Percentiles rank a stretch among this genome's conserved stretches.
phyloP scores from a whole-genome alignment of 2,888 invertebrate genomes.

The Gari tellinella region DNA sequence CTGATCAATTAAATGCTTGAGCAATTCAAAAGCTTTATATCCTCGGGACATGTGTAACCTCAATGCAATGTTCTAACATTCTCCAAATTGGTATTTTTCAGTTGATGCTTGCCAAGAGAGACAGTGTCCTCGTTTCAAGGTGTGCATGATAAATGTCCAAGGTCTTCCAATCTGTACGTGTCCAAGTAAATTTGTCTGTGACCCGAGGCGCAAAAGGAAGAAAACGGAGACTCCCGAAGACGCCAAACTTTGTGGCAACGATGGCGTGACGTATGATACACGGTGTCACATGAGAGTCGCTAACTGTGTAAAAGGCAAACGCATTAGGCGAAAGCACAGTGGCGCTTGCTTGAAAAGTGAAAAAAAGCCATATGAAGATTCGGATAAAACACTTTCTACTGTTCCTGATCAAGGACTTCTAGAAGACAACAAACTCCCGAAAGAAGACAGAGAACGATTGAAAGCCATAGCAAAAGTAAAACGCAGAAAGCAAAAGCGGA shows the following conservation, averaged over 20 bases:
- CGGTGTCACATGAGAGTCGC: conserved; percentile 73
- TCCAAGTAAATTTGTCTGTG: conserved; percentile 77
- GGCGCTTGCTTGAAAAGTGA: conserved; percentile 47
- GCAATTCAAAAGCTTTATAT: no score
- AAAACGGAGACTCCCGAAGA: conserved; percentile 24
- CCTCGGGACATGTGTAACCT: no score
- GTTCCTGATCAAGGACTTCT: no score
- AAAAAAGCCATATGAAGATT: conserved; percentile 8
- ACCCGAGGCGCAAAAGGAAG: conserved; percentile 50
- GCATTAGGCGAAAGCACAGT: conserved; percentile 64
- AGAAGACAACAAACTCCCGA: conserved; percentile 13
- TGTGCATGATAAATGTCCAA: conserved; percentile 82
- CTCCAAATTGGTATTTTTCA: conserved; percentile 32
- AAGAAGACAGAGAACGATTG: conserved; percentile 37
- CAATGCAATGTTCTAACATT: background rate
- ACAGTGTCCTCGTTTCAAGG: conserved; percentile 78
- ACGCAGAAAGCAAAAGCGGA: conserved; percentile 44
- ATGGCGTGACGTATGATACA: conserved; percentile 76
- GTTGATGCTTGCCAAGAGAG: conserved; percentile 74
- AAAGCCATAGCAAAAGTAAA: conserved; percentile 33
- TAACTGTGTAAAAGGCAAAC: conserved; percentile 63
- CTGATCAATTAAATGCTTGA: no score
- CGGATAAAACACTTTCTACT: background rate
- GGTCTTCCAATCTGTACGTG: conserved; percentile 81
- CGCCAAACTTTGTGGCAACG: conserved; percentile 73